Evolutionary conservation across 30 jellyfish, hydroid and myxozoan species (phyloP).

Genomic region (Aurelia aurita): DNA sequence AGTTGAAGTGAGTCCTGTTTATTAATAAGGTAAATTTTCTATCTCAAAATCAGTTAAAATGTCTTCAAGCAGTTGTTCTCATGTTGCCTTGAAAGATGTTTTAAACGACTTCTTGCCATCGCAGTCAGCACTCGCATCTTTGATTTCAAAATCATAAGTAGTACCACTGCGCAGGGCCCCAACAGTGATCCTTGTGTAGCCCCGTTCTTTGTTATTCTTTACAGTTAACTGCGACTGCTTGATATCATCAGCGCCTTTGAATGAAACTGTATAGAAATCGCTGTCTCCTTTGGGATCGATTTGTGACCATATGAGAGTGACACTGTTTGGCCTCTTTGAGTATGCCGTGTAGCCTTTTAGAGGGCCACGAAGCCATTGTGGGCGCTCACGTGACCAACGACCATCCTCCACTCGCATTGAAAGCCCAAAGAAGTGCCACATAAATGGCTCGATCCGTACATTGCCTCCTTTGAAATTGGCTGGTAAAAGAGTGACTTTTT

Average conservation of each 20-base stretch:
- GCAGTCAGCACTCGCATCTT: constrained; percentile 12
- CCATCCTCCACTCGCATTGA: constrained; percentile 35
- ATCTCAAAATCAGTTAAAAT: too few relatives aligned
- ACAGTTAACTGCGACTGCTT: constrained; percentile 6
- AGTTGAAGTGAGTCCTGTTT: too few relatives aligned
- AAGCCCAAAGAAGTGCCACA: constrained; percentile 44
- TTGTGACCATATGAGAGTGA: constrained; percentile 44
- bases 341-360: constrained; percentile 30
- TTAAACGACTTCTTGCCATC: neutral
- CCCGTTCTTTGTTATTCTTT: constrained; percentile 5
- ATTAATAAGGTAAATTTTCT: too few relatives aligned
- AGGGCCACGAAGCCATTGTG: constrained; percentile 59
- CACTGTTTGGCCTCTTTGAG: constrained; percentile 22
- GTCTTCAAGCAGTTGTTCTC: too few relatives aligned
- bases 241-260: constrained; percentile 26
- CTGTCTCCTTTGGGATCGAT: constrained; percentile 10
- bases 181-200: constrained; percentile 40
- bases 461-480: constrained; percentile 7
- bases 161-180: constrained; percentile 30
- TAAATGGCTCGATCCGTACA: constrained; percentile 7
- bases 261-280: constrained; percentile 33
- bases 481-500: constrained; percentile 19
- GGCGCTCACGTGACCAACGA: constrained; percentile 41
- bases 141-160: constrained; percentile 22
- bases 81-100: constrained; percentile 22